These are phyloP conservation scores for Mus spretus DNA, from an alignment of 2,797 vertebrate genomes.

Conservation along the genomic window DNA sequence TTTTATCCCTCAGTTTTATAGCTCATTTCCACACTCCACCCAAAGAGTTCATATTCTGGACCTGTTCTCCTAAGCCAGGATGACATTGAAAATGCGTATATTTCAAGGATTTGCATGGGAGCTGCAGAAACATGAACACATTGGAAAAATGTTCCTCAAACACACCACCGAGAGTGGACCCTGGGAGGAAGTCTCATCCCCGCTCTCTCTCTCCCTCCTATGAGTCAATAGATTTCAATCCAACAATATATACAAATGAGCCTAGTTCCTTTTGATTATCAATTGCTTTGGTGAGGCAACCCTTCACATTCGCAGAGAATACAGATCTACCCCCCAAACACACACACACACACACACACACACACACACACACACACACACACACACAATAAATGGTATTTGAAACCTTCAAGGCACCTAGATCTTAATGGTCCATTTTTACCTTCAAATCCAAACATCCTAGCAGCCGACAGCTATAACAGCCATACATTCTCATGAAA, in stretches of 20 bases:
- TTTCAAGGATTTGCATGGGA: background rate
- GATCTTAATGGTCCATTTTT: background rate
- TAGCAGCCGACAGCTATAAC: background rate
- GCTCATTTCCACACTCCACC: background rate
- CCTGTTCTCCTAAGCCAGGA: background rate
- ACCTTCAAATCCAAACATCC: slow-evolving; percentile 9
- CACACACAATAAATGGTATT: background rate
- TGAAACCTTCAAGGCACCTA: background rate
- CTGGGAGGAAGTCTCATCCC: background rate
- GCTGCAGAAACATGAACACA: background rate
- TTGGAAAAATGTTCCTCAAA: background rate
- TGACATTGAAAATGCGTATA: background rate
- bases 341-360: background rate
- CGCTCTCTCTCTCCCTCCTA: background rate
- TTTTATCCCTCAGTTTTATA: background rate
- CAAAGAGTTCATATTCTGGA: background rate
- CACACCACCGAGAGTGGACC: background rate
- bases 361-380: background rate
- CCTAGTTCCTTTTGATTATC: background rate
- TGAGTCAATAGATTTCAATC: background rate
- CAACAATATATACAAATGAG: background rate
- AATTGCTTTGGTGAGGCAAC: background rate
- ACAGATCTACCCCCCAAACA: no score
- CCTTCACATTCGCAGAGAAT: background rate
- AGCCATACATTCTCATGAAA: background rate